Evolutionary conservation across 53 echinoderm and acorn worm genomes (phyloP).

Genomic region (Antedon mediterranea): DNA sequence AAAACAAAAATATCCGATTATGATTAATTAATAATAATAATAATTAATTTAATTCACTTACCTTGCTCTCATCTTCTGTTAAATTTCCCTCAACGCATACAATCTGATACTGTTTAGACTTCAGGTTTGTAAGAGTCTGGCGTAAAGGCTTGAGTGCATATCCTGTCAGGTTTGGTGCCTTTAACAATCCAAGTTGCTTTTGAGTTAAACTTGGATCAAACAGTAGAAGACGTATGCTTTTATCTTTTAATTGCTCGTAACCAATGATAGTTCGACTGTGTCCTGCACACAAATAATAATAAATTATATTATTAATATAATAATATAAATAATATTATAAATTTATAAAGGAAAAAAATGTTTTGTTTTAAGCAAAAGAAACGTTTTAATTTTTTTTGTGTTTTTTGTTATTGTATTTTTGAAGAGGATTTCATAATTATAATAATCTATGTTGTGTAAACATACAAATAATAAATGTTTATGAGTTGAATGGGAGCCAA

Average conservation of each 20-base stretch:
- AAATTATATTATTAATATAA: no score
- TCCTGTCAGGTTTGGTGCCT: constrained; percentile 37
- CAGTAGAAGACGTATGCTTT: constrained; percentile 51
- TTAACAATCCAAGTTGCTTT: constrained; percentile 37
- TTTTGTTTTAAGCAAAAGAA: no score
- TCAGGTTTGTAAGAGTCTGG: constrained; percentile 66
- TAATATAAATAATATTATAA: no score
- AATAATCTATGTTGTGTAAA: no score
- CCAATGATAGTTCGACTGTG: constrained; percentile 91
- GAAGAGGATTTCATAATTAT: no score
- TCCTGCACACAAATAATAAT: constrained; percentile 22
- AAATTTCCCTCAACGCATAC: constrained; percentile 56
- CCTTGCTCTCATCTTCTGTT: constrained; percentile 4
- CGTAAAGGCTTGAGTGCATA: constrained; percentile 52
- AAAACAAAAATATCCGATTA: no score
- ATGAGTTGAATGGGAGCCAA: no score
- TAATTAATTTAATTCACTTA: background rate
- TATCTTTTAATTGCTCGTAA: constrained; percentile 76
- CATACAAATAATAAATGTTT: no score
- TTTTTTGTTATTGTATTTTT: no score
- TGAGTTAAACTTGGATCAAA: constrained; percentile 68
- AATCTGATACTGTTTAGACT: constrained; percentile 88
- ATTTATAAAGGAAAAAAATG: no score
- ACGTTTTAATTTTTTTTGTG: no score
- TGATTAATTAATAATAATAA: no score